A percentile compares a stretch with the other conserved stretches of the same genome.
Evolutionary conservation across 2,888 invertebrate species (phyloP).

Genomic region (Drosophila pseudotakahashii): DNA sequence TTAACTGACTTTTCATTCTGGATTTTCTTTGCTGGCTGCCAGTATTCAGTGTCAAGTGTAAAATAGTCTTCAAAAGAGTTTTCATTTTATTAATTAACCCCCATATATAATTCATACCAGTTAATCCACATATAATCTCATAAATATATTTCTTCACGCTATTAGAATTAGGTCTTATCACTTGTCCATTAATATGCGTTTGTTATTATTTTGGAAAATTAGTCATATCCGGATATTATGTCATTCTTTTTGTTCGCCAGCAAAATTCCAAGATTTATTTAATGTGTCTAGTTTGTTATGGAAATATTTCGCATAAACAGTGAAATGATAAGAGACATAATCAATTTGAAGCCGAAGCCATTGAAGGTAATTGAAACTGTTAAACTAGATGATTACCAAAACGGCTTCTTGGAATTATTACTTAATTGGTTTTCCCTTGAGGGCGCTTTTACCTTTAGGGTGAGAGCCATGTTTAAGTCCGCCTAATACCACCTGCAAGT

Average conservation of each 20-base stretch:
- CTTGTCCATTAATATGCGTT: too few species aligned
- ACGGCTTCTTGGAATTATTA: background rate
- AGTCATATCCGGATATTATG: background rate
- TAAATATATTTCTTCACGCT: too few species aligned
- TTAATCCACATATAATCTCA: too few species aligned
- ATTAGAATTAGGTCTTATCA: background rate
- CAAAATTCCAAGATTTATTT: too few species aligned
- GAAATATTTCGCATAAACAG: too few species aligned
- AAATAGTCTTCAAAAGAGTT: too few species aligned
- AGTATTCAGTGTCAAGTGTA: too few species aligned
- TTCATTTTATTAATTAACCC: too few species aligned
- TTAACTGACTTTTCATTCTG: background rate
- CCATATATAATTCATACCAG: too few species aligned
- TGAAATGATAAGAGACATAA: too few species aligned
- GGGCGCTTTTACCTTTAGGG: background rate
- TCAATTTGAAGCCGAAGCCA: background rate
- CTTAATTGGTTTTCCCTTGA: constrained; percentile 8
- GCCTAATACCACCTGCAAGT: constrained; percentile 11
- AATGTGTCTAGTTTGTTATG: too few species aligned
- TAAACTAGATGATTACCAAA: background rate
- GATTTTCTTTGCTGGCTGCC: background rate
- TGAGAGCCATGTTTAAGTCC: background rate
- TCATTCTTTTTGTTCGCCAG: background rate
- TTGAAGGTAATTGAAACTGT: background rate
- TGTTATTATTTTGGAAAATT: background rate